phyloP scores from a whole-genome alignment of 2,113 vertebrate species.

The Tamias sibiricus region DNA sequence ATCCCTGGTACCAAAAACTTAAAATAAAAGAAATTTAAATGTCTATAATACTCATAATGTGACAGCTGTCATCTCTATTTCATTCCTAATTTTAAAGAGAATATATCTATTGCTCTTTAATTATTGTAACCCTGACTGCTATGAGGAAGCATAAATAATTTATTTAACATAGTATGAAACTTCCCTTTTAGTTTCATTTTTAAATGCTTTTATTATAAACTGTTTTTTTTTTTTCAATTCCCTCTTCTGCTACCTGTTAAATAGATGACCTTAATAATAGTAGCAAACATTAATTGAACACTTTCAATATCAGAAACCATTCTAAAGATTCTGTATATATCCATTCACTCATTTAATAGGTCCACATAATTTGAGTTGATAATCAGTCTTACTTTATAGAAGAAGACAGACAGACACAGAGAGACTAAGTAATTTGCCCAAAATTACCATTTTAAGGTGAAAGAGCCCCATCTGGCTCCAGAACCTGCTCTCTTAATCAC shows the following conservation, averaged over 20 bases:
- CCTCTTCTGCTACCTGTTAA: neutral
- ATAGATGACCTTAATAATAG: neutral
- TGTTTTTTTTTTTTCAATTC: neutral
- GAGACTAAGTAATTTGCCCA: too few relatives aligned
- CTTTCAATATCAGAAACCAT: neutral
- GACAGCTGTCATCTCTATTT: neutral
- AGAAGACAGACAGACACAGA: neutral
- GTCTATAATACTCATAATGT: neutral
- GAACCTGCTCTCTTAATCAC: too few relatives aligned
- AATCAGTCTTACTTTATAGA: neutral
- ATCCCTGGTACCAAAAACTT: too few relatives aligned
- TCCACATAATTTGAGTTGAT: neutral
- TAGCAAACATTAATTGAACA: neutral
- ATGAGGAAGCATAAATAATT: neutral
- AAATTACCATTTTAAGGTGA: too few relatives aligned
- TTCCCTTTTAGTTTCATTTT: slow-evolving; percentile 18
- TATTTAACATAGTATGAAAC: neutral
- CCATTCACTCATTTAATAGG: neutral
- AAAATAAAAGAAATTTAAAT: too few relatives aligned
- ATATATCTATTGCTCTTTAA: neutral
- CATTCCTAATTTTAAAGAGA: neutral
- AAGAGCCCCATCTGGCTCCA: too few relatives aligned
- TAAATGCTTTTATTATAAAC: neutral
- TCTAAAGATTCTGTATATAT: neutral
- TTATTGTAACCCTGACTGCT: too few relatives aligned